Evolutionary conservation across 2,113 vertebrate species (phyloP).

Genomic region (Panthera leo): DNA sequence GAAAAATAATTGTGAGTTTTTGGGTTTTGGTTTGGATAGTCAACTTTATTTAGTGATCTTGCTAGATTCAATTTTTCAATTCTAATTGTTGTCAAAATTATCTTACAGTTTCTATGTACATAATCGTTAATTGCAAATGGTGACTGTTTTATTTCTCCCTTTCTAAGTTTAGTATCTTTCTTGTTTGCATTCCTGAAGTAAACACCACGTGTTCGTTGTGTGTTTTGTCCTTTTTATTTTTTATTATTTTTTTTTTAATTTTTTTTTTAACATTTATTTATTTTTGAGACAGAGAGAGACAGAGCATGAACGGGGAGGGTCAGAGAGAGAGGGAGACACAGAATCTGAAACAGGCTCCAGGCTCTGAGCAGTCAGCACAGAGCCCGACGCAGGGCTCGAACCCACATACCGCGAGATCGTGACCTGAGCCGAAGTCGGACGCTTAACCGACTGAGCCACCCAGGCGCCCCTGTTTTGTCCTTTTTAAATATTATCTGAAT

Average conservation of each 20-base stretch:
- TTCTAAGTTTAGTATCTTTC: neutral
- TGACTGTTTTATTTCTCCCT: neutral
- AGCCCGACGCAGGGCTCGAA: too few relatives aligned
- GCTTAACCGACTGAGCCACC: too few relatives aligned
- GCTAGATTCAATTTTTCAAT: neutral
- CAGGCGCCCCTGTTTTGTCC: neutral
- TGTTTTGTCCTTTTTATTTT: neutral
- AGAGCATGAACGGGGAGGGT: too few relatives aligned
- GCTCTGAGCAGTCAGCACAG: too few relatives aligned
- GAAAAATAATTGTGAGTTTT: neutral
- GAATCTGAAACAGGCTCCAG: too few relatives aligned
- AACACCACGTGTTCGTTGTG: neutral
- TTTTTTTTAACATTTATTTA: too few relatives aligned
- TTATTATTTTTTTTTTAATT: too few relatives aligned
- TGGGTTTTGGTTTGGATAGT: neutral
- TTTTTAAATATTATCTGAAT: slow-evolving; percentile 3
- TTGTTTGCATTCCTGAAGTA: neutral
- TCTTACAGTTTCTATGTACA: neutral
- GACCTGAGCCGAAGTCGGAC: too few relatives aligned
- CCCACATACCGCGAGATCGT: too few relatives aligned
- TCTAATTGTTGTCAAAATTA: slow-evolving; percentile 22
- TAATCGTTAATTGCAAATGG: neutral
- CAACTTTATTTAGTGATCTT: neutral
- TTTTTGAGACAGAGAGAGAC: too few relatives aligned
- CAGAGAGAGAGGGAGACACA: too few relatives aligned